These are phyloP conservation scores for Coccyzus lansbergi DNA, from an alignment of 2,797 vertebrate species.

Conservation along the genomic window DNA sequence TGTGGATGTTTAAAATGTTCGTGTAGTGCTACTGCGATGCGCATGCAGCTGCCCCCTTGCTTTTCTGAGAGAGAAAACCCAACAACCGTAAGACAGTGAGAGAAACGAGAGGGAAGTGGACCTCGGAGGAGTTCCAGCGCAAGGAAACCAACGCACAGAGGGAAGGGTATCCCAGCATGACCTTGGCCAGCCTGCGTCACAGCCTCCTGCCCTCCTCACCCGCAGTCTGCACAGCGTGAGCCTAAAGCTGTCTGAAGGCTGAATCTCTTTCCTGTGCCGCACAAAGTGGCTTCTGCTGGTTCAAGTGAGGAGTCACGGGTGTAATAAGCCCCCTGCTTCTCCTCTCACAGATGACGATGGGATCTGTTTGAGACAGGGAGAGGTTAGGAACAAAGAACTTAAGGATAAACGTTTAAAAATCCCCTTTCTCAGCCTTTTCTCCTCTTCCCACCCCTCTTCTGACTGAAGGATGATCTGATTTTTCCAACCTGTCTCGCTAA, in stretches of 20 bases:
- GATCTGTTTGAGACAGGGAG: background rate
- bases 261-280: background rate
- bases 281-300: background rate
- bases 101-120: background rate
- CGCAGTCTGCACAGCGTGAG: background rate
- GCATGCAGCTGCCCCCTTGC: background rate
- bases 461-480: background rate
- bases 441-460: background rate
- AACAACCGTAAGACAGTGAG: background rate
- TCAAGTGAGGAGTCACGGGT: background rate
- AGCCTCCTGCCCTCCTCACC: background rate
- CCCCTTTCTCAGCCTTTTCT: background rate
- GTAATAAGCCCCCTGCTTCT: too few species aligned
- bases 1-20: accelerated
- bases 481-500: background rate
- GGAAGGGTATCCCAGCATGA: background rate
- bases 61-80: background rate
- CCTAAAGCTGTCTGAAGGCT: background rate
- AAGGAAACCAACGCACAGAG: too few species aligned
- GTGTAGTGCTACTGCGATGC: background rate
- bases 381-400: background rate
- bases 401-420: background rate
- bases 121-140: background rate
- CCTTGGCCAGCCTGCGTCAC: background rate
- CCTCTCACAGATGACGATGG: background rate